Evolutionary conservation across 2,797 vertebrate genomes (phyloP), one percentile per base, ranked within the genome.

Genomic region (Tapera naevia): DNA sequence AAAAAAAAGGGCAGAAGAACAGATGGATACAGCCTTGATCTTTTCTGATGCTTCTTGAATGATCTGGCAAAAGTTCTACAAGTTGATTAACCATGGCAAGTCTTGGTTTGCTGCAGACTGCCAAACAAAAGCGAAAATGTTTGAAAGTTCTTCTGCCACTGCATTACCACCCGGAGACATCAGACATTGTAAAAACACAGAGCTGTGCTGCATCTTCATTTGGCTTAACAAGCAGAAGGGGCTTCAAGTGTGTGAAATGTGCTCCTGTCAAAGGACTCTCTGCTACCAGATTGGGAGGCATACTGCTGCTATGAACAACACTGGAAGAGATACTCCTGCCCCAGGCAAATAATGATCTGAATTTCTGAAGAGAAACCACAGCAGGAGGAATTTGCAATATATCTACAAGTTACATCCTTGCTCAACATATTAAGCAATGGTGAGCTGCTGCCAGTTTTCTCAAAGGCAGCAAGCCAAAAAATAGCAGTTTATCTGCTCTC

Each of bases 31-130:
- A 95, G 82, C 66, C 53, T 86, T 87, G 37, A 89, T 90, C 46
- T 88, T 88, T 90, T 76, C 83, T 90, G 91, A 65, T 76, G 46
- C 80, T 94, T 93, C 88, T 78, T 93, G 74, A 93, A 91, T 50
- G 75, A 87, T 72, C 85, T 88, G 96, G 88, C 93, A 92, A 16
- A 78, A 84, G 65, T 78, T 92, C 74, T 92, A 74, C 65, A 67
- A 83, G 58, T 2, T 89, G 61, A 78, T 88, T 80, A 88, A 54
- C 66, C 67, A 33, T 33, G 41, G 69, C 73, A 62, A 89, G 88
- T 57, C 74, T 81, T 65, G 57, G 43, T 81, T 78, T 88, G 35
- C 18, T 75, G 54, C 79, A 93, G 69, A 57, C 60, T 91, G 74
- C 65, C 75, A 83, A 92, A 88, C 54, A 79, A 81, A 90, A 93